phyloP scores from a whole-genome alignment of 2,113 vertebrate genomes.

The Delphinus delphis region DNA sequence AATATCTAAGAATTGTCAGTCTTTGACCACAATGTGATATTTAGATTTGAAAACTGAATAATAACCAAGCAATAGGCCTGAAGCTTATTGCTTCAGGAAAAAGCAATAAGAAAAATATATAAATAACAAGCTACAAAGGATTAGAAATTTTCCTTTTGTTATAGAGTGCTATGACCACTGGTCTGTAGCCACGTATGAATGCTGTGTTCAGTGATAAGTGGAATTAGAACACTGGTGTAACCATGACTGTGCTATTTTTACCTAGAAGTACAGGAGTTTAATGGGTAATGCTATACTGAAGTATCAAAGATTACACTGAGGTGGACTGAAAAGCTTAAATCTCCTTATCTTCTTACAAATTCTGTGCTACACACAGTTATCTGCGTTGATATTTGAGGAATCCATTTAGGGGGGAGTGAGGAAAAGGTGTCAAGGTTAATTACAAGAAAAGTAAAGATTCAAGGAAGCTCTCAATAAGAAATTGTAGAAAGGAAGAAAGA shows the following conservation, averaged over 20 bases:
- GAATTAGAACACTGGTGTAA: not conserved
- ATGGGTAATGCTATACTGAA: not conserved
- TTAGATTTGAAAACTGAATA: not conserved
- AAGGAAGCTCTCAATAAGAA: not conserved
- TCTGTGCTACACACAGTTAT: not conserved
- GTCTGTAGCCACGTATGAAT: not conserved
- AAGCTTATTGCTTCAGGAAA: not conserved
- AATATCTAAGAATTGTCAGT: not conserved
- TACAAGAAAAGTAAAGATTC: not conserved
- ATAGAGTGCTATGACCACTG: not conserved
- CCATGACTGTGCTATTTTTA: not conserved
- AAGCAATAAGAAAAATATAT: not conserved
- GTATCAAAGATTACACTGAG: not conserved
- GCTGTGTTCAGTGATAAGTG: not conserved
- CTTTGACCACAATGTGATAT: not conserved
- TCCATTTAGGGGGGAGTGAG: not conserved
- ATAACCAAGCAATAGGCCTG: not conserved
- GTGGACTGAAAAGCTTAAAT: not conserved
- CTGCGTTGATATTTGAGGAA: not conserved
- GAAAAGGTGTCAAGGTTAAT: not conserved
- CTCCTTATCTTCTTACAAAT: not conserved
- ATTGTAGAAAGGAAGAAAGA: not conserved
- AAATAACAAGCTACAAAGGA: not conserved
- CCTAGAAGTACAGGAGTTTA: not conserved
- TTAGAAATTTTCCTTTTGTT: not conserved